Evolutionary conservation across 2,113 vertebrate genomes (phyloP).

Genomic region (Bungarus multicinctus): DNA sequence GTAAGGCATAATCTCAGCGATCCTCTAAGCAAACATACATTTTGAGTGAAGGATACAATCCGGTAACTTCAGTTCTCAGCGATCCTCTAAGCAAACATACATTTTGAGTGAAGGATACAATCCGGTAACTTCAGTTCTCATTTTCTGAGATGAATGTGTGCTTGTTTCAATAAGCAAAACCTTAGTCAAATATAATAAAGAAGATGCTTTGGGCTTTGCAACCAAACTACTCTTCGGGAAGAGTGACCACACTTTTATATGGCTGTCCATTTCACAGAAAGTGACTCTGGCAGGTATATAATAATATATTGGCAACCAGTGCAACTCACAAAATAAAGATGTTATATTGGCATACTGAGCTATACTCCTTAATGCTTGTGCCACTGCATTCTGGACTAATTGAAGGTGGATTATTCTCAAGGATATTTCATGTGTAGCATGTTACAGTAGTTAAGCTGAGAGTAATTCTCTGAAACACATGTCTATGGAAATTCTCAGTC

Average conservation of each 20-base stretch:
- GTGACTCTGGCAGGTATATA: background rate
- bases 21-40: rapidly evolving
- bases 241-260: background rate
- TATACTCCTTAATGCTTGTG: background rate
- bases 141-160: background rate
- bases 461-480: no score
- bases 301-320: background rate
- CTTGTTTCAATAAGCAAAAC: background rate
- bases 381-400: background rate
- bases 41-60: rapidly evolving
- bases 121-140: background rate
- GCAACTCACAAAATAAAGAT: background rate
- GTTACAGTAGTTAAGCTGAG: background rate
- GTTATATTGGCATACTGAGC: background rate
- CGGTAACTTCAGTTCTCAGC: background rate
- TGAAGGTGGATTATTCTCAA: background rate
- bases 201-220: background rate
- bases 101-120: rapidly evolving
- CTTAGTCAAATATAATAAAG: background rate
- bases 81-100: background rate
- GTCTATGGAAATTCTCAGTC: no score
- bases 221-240: background rate
- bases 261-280: background rate
- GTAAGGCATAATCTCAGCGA: background rate
- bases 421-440: background rate